Conservation (phyloP, 2,113 vertebrate genomes). For the Myotis lucifugus region DNA sequence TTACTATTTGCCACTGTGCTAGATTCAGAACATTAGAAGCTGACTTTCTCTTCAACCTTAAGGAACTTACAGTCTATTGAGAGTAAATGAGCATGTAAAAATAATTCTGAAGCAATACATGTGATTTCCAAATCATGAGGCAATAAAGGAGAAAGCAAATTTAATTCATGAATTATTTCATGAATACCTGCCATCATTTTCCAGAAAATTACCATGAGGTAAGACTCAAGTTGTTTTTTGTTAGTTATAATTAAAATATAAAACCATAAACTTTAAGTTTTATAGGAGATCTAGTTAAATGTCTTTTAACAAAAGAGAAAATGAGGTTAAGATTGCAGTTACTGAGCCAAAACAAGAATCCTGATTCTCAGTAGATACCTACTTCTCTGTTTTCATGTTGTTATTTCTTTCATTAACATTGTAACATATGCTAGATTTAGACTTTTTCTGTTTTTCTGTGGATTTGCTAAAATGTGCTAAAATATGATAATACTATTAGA, state of each 20-base stretch:
- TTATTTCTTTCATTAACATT: background rate
- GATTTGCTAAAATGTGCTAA: background rate
- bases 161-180: background rate
- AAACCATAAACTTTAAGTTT: background rate
- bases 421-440: background rate
- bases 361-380: background rate
- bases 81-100: background rate
- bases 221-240: background rate
- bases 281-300: background rate
- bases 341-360: background rate
- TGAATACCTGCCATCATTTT: background rate
- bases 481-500: background rate
- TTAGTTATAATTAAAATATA: background rate
- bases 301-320: background rate
- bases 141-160: background rate
- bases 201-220: background rate
- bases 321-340: background rate
- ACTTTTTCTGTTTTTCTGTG: background rate
- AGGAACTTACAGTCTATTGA: background rate
- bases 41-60: background rate
- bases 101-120: background rate
- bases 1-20: background rate
- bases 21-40: background rate
- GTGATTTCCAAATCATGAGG: background rate
- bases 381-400: background rate